Evolutionary conservation across 2,797 vertebrate genomes (phyloP).

Genomic region (Lagodon rhomboides): DNA sequence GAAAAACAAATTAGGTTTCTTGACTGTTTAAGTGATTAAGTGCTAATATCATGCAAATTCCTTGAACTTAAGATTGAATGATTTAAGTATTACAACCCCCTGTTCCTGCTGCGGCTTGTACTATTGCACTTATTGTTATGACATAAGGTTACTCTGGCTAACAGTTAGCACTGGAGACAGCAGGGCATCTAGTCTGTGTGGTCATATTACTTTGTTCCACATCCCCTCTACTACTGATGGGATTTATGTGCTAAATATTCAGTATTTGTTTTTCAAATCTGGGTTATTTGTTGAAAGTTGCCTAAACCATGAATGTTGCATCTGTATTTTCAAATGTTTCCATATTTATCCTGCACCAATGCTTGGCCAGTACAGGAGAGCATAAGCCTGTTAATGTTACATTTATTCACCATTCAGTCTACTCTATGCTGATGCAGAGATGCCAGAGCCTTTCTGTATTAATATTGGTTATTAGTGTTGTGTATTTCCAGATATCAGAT

Average conservation of each 20-base stretch:
- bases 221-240: neutral
- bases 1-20: neutral
- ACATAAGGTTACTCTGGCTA: neutral
- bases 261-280: neutral
- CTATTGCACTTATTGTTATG: neutral
- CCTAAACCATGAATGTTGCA: neutral
- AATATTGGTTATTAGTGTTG: no score
- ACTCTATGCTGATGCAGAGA: no score
- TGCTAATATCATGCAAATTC: neutral
- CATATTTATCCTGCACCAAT: neutral
- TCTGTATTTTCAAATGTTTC: neutral
- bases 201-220: neutral
- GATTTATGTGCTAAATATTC: neutral
- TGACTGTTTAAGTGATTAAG: neutral
- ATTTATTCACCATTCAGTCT: neutral
- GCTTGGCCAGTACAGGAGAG: constrained; percentile 27
- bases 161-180: neutral
- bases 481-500: neutral
- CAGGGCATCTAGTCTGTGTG: neutral
- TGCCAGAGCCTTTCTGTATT: neutral
- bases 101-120: no score
- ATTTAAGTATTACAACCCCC: neutral
- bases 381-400: neutral
- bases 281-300: neutral
- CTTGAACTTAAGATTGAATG: neutral